These are phyloP conservation scores for Xestobium rufovillosum DNA, from an alignment of 2,888 invertebrate genomes.

Conservation along the genomic window DNA sequence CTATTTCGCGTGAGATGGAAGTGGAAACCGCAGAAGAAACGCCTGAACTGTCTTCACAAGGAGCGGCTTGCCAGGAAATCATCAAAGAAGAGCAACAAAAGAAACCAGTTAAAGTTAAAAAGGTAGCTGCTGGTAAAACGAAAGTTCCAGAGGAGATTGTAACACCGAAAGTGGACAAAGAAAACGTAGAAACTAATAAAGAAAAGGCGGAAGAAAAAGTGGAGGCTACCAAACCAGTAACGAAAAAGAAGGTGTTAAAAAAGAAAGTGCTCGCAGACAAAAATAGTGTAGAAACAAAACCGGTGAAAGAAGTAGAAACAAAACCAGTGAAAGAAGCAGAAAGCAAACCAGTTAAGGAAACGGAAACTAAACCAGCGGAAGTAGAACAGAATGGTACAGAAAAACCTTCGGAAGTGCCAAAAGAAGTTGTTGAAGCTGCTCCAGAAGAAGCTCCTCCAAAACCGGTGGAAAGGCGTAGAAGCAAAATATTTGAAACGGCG, in stretches of 20 bases:
- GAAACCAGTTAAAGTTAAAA: slow-evolving; percentile 37
- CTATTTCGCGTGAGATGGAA: slow-evolving; percentile 36
- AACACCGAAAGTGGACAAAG: slow-evolving; percentile 30
- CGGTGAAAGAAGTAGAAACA: slow-evolving; percentile 21
- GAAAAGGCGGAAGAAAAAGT: slow-evolving; percentile 18
- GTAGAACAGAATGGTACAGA: too few relatives aligned
- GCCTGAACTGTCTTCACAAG: slow-evolving; percentile 34
- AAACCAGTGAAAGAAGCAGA: slow-evolving; percentile 23
- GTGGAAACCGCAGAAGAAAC: slow-evolving; percentile 30
- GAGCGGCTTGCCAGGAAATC: slow-evolving; percentile 43
- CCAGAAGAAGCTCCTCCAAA: slow-evolving; percentile 36
- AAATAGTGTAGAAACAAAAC: slow-evolving; percentile 23
- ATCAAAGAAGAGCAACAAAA: slow-evolving; percentile 35
- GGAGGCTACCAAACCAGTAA: slow-evolving; percentile 27
- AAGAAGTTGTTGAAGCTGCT: slow-evolving; percentile 25
- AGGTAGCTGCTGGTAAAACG: slow-evolving; percentile 36
- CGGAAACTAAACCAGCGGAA: slow-evolving; percentile 17
- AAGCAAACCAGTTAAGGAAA: slow-evolving; percentile 20
- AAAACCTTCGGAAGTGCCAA: slow-evolving; percentile 15
- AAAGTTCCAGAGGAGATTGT: slow-evolving; percentile 40
- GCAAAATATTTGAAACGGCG: slow-evolving; percentile 61
- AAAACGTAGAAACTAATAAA: slow-evolving; percentile 24
- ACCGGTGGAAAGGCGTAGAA: slow-evolving; percentile 54
- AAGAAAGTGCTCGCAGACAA: slow-evolving; percentile 34
- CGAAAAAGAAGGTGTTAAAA: slow-evolving; percentile 35